Conservation (phyloP, 2,797 vertebrate genomes). For the Betta splendens region DNA sequence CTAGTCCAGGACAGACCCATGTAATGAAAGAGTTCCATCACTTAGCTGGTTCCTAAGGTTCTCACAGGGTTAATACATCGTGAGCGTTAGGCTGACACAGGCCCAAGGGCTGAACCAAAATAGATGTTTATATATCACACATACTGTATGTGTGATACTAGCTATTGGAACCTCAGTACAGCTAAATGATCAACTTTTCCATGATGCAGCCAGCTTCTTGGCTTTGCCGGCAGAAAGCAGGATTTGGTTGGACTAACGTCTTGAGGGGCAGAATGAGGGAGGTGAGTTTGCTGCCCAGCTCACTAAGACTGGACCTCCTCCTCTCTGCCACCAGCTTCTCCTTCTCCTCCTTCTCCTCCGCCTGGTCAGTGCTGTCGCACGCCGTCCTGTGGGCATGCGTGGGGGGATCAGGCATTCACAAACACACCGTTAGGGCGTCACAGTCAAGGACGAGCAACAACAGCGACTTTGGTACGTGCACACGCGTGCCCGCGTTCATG, state of each 20-base stretch:
- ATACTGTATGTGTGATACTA: not conserved
- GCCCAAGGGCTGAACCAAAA: no score
- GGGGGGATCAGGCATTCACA: slow-evolving; percentile 66
- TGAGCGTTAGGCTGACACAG: no score
- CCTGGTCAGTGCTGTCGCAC: slow-evolving; percentile 60
- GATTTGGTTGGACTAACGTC: slow-evolving; percentile 77
- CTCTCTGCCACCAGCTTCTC: slow-evolving; percentile 58
- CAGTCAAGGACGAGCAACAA: slow-evolving; percentile 35
- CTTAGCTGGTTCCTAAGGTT: slow-evolving; percentile 46
- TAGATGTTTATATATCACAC: no score
- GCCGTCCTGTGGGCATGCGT: slow-evolving; percentile 62
- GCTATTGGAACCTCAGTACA: slow-evolving; percentile 37
- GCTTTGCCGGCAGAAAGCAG: slow-evolving; percentile 45
- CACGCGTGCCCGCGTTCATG: not conserved
- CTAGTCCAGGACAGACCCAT: slow-evolving; percentile 45
- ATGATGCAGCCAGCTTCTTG: slow-evolving; percentile 28
- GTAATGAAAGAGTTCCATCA: slow-evolving; percentile 55
- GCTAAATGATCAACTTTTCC: slow-evolving; percentile 62
- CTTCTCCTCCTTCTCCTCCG: slow-evolving; percentile 73
- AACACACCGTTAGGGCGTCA: slow-evolving; percentile 46
- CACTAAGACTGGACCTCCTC: slow-evolving; percentile 85
- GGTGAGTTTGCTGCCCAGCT: slow-evolving; percentile 82
- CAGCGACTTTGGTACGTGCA: slow-evolving; percentile 27
- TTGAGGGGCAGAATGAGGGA: slow-evolving; percentile 78
- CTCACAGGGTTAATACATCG: not conserved